Conservation (phyloP, 2,113 vertebrate genomes). For the Tretioscincus oriximinensis region DNA sequence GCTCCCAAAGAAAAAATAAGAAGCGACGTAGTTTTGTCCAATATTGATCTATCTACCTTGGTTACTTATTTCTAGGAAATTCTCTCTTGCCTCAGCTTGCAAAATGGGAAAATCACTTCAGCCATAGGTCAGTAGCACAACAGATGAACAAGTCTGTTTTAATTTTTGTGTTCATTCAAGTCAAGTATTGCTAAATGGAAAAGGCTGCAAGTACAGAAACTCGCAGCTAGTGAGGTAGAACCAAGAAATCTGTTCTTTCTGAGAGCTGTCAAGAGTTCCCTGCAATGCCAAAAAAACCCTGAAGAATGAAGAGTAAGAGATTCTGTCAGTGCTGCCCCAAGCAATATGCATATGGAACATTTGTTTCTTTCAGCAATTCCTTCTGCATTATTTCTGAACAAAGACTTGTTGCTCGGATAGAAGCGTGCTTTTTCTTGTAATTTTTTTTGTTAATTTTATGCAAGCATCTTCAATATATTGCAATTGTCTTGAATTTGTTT, state of each 20-base stretch:
- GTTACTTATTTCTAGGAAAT: constrained; percentile 10
- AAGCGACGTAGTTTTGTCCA: constrained; percentile 25
- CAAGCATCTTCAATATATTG: background rate
- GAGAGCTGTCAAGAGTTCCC: constrained; percentile 44
- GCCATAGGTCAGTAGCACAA: constrained; percentile 30
- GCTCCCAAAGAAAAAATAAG: background rate
- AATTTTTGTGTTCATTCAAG: constrained; percentile 50
- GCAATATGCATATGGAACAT: constrained; percentile 31
- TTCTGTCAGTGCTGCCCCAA: constrained; percentile 8
- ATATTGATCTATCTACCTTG: background rate
- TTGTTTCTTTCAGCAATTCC: constrained; percentile 11
- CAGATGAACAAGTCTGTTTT: constrained; percentile 52
- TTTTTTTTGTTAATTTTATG: background rate
- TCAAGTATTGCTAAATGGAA: constrained; percentile 36
- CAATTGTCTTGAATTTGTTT: no score
- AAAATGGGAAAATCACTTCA: constrained; percentile 37
- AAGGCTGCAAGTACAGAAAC: constrained; percentile 30
- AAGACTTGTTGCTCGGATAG: background rate
- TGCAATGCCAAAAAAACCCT: constrained; percentile 46
- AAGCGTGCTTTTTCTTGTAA: background rate
- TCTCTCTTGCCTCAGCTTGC: constrained; percentile 28
- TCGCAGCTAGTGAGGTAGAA: constrained; percentile 48
- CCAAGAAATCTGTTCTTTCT: constrained; percentile 46
- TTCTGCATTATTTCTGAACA: background rate
- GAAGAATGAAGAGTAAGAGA: constrained; percentile 39